A percentile compares a stretch with the other conserved stretches of the same genome.
phyloP scores from a whole-genome alignment of 2,888 invertebrate species.

The Boloria euphrosyne region DNA sequence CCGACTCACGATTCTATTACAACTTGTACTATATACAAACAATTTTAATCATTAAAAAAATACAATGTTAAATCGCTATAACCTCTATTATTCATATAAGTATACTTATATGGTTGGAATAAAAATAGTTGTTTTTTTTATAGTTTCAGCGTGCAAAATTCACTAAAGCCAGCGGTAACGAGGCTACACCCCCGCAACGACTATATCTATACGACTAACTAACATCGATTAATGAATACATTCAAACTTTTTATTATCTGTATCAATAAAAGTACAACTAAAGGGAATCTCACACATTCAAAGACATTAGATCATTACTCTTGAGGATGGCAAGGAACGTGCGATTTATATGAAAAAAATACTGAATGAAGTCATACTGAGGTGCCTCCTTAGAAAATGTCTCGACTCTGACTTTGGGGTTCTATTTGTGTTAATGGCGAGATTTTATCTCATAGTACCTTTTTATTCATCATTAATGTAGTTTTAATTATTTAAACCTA shows the following conservation, averaged over 20 bases:
- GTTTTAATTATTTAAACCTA: constrained; percentile 17
- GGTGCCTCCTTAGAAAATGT: constrained; percentile 13
- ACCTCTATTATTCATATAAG: constrained; percentile 68
- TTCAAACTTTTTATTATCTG: constrained; percentile 52
- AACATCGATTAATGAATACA: constrained; percentile 56
- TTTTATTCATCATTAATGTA: constrained; percentile 8
- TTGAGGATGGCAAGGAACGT: constrained; percentile 23
- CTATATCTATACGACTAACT: constrained; percentile 54
- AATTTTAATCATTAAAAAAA: constrained; percentile 75
- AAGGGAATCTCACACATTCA: constrained; percentile 48
- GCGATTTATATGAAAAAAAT: constrained; percentile 25
- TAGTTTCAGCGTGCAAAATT: constrained; percentile 75
- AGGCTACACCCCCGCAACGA: constrained; percentile 63
- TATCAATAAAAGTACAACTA: constrained; percentile 51
- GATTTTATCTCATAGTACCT: constrained; percentile 22
- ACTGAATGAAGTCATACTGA: constrained; percentile 33
- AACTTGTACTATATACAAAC: constrained; percentile 82
- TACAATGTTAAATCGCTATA: constrained; percentile 77
- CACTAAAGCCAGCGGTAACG: constrained; percentile 72
- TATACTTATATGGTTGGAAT: constrained; percentile 69
- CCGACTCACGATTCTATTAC: constrained; percentile 71
- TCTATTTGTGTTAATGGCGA: constrained; percentile 11
- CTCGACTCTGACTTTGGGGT: neutral
- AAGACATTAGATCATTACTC: constrained; percentile 30
- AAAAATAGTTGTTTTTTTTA: constrained; percentile 64